These are phyloP conservation scores for Eudemis profundana DNA, from an alignment of 2,888 invertebrate genomes.

Conservation along the genomic window DNA sequence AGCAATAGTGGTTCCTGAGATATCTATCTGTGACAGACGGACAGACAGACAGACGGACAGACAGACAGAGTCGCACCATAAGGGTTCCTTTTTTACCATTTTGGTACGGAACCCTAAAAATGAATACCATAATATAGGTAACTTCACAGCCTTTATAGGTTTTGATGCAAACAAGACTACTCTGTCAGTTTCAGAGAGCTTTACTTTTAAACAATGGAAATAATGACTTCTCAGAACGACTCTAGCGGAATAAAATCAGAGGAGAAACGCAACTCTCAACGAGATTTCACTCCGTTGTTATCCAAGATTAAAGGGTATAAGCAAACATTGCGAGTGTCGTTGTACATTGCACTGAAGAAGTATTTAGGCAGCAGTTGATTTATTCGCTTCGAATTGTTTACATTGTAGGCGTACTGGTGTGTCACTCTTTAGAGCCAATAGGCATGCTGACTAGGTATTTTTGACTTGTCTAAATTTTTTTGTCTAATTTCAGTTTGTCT, in stretches of 20 bases:
- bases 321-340: constrained; percentile 27
- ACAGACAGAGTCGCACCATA: too few relatives aligned
- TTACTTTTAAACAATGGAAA: constrained; percentile 40
- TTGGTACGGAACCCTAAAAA: neutral
- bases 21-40: too few relatives aligned
- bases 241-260: constrained; percentile 30
- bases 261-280: constrained; percentile 32
- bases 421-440: too few relatives aligned
- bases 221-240: constrained; percentile 35
- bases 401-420: too few relatives aligned
- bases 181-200: constrained; percentile 30
- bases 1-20: too few relatives aligned
- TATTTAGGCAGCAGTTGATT: constrained; percentile 12
- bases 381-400: neutral
- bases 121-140: too few relatives aligned
- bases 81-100: neutral
- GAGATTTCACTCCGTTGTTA: constrained; percentile 34
- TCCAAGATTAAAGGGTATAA: constrained; percentile 37
- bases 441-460: too few relatives aligned
- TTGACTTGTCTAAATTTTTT: too few relatives aligned
- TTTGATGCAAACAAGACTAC: constrained; percentile 11
- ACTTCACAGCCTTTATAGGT: neutral
- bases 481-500: too few relatives aligned
- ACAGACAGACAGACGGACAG: too few relatives aligned
- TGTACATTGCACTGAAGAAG: constrained; percentile 26